A percentile compares a stretch with the other conserved stretches of the same genome.
Evolutionary conservation across 2,113 vertebrate species (phyloP).

Genomic region (Pao palembangensis): DNA sequence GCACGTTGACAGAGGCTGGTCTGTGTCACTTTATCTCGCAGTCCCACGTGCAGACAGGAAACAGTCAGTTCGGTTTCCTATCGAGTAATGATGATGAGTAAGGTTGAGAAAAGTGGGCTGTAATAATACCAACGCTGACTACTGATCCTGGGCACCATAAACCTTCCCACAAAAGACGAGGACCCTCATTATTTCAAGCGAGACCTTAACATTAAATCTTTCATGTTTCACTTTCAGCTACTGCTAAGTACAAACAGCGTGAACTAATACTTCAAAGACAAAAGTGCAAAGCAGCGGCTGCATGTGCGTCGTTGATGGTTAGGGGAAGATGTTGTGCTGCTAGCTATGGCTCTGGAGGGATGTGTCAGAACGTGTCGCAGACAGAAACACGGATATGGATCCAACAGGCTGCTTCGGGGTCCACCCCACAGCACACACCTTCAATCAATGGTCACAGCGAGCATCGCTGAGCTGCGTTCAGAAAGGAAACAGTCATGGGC

Average conservation of each 20-base stretch:
- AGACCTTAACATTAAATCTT: slow-evolving; percentile 22
- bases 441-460: slow-evolving; percentile 32
- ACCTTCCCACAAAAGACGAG: not conserved
- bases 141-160: too few relatives aligned
- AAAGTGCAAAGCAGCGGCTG: slow-evolving; percentile 39
- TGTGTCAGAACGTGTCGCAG: slow-evolving; percentile 63
- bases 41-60: too few relatives aligned
- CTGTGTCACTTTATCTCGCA: too few relatives aligned
- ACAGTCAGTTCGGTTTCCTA: too few relatives aligned
- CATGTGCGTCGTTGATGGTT: slow-evolving; percentile 72
- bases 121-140: too few relatives aligned
- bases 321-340: slow-evolving; percentile 59
- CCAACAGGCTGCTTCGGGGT: slow-evolving; percentile 32
- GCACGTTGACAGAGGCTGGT: too few relatives aligned
- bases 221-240: slow-evolving; percentile 57
- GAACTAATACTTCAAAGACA: slow-evolving; percentile 36
- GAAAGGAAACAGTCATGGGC: slow-evolving; percentile 14
- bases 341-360: slow-evolving; percentile 62
- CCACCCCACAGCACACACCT: slow-evolving; percentile 35
- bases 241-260: slow-evolving; percentile 36
- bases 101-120: too few relatives aligned
- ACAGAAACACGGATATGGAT: slow-evolving; percentile 33
- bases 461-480: slow-evolving; percentile 13
- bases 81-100: too few relatives aligned
- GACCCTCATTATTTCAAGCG: too few relatives aligned